Evolutionary conservation across 2,797 vertebrate genomes (phyloP), one percentile per base, ranked within the genome.

Genomic region (Carduelis carduelis): DNA sequence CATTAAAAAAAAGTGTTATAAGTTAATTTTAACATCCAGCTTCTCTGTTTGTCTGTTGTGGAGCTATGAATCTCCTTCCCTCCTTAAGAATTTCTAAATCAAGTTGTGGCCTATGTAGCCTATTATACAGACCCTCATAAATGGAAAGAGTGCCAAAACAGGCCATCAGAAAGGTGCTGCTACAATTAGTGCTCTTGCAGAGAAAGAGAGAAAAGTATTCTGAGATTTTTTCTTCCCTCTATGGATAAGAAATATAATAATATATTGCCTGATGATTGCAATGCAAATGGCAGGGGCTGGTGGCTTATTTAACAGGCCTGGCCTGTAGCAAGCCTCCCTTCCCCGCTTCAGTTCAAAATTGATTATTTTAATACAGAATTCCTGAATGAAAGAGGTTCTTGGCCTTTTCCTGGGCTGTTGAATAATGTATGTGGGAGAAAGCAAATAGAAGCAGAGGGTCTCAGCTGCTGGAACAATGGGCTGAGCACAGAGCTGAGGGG

Each of bases 341-440:
- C 97, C 97, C 95, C 19, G 97, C 97, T 98, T 97, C 98, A 98
- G 97, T 97, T 98, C 89, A 82, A 98, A 98, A 98, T 98, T 98
- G 98, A 98, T 98, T 98, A 98, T 98, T 98, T 98, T 98, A 98
- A 98, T 98, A 98, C 98, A 96, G 97, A 98, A 98, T 98, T 98
- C 98, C 98, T 98, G 98, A 98, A 98, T 99, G 98, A 99, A 99
- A 99, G 98, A 98, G 98, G 98, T 99, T 98, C 99, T 98, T 98
- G 98, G 98, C 99, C 99, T 98, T 99, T 99, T 99, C 99, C 99
- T 99, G 98, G 98, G 98, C 98, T 99, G 98, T 99, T 99, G 99
- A 99, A 99, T 99, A 99, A 99, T 99, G 99, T 98, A 99, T 99
- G 99, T 99, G 99, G 99, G 99, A 99, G 99, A 99, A 99, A 99